These are phyloP conservation scores for Cotesia glomerata DNA, from an alignment of 1,140 invertebrate species.

Conservation along the genomic window DNA sequence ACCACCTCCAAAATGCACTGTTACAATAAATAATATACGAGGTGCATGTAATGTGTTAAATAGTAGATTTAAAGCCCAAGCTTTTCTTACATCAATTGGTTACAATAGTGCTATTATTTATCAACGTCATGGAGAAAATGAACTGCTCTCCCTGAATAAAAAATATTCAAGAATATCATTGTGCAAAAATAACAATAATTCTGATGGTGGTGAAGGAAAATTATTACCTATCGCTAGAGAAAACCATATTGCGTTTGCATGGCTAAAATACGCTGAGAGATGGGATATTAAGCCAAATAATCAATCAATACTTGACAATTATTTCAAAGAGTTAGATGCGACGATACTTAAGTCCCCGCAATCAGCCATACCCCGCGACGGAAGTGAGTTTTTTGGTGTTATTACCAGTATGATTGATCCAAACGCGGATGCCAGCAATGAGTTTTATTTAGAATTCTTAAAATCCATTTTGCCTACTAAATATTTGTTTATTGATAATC, in stretches of 20 bases:
- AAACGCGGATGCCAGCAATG: neutral
- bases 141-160: neutral
- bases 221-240: neutral
- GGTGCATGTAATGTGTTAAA: neutral
- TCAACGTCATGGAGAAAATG: neutral
- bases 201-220: neutral
- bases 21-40: neutral
- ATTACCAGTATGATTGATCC: neutral
- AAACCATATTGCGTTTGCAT: neutral
- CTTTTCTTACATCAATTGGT: neutral
- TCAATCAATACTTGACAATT: neutral
- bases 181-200: neutral
- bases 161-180: neutral
- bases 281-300: neutral
- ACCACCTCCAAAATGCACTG: neutral
- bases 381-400: neutral
- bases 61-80: neutral
- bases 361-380: neutral
- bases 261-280: neutral
- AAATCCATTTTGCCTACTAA: neutral
- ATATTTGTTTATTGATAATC: neutral
- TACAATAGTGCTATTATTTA: constrained; percentile 1
- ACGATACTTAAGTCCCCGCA: neutral
- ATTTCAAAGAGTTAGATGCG: neutral
- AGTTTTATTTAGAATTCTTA: neutral